These are phyloP conservation scores for Apis mellifera DNA, from an alignment of 1,140 invertebrate species.

Conservation along the genomic window DNA sequence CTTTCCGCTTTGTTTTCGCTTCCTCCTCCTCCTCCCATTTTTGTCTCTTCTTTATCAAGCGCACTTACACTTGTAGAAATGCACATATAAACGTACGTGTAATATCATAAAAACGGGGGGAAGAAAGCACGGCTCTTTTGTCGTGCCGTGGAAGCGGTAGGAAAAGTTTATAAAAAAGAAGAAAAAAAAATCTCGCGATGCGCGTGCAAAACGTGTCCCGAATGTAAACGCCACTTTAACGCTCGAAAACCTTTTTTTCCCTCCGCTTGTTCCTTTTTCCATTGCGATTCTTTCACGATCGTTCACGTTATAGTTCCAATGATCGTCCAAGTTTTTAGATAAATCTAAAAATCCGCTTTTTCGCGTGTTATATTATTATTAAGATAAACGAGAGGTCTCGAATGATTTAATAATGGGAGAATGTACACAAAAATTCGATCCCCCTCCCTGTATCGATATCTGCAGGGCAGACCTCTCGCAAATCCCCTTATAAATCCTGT, in stretches of 20 bases:
- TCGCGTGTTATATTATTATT: too few relatives aligned
- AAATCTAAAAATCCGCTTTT: too few relatives aligned
- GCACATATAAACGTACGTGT: neutral
- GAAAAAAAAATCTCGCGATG: constrained; percentile 21
- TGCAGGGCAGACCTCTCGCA: constrained; percentile 14
- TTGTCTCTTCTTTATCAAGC: neutral
- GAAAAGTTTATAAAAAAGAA: constrained; percentile 26
- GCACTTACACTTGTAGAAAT: too few relatives aligned
- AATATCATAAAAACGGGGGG: constrained; percentile 33
- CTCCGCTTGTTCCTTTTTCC: too few relatives aligned
- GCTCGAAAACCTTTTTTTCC: neutral
- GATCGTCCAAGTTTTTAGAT: neutral
- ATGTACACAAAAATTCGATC: constrained; percentile 39
- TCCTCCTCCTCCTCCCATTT: neutral
- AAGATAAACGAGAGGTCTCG: constrained; percentile 1
- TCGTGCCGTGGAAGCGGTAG: neutral
- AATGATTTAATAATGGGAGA: constrained; percentile 41
- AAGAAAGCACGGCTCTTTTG: constrained; percentile 25
- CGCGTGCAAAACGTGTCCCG: neutral
- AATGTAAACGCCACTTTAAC: neutral
- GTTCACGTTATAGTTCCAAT: neutral
- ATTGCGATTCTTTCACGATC: too few relatives aligned
- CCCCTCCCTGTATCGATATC: constrained; percentile 26
- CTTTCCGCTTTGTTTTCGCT: neutral
- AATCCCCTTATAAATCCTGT: constrained; percentile 49